Percentiles rank a stretch among this genome's conserved stretches.
phyloP scores from a whole-genome alignment of 2,797 vertebrate species.

The Labeo calbasu region DNA sequence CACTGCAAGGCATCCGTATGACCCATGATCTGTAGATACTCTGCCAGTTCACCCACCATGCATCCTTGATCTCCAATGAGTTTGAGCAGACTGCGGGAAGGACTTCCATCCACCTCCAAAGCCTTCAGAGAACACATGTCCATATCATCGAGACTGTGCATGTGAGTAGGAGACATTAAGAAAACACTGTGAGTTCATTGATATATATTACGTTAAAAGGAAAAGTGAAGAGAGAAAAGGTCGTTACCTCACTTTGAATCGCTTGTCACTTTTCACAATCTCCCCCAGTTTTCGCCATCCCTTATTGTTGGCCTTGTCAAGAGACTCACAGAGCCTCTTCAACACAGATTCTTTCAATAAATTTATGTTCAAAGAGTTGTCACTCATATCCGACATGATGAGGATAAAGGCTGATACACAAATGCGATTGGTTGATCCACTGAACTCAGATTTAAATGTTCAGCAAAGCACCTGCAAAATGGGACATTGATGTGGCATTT shows the following conservation, averaged over 20 bases:
- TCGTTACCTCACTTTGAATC: constrained; percentile 84
- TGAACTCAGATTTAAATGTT: neutral
- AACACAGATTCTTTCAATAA: constrained; percentile 79
- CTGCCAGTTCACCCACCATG: constrained; percentile 80
- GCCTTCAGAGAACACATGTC: constrained; percentile 94
- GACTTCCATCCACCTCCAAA: constrained; percentile 90
- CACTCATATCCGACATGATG: constrained; percentile 62
- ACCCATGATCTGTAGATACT: constrained; percentile 86
- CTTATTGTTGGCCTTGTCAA: constrained; percentile 81
- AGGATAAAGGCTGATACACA: neutral
- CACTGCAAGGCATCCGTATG: constrained; percentile 85
- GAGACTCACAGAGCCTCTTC: constrained; percentile 80
- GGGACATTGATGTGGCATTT: neutral
- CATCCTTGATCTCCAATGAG: constrained; percentile 92
- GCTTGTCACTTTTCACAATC: constrained; percentile 74
- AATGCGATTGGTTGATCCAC: neutral
- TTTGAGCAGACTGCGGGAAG: constrained; percentile 87
- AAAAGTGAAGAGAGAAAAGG: neutral
- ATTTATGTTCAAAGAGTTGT: constrained; percentile 74
- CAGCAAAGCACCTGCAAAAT: constrained; percentile 15
- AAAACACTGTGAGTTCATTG: neutral
- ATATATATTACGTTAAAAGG: neutral
- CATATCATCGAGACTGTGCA: constrained; percentile 83
- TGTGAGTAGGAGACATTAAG: neutral
- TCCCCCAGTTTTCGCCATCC: constrained; percentile 92